phyloP scores from a whole-genome alignment of 2,113 vertebrate genomes.

The Heloderma charlesbogerti region DNA sequence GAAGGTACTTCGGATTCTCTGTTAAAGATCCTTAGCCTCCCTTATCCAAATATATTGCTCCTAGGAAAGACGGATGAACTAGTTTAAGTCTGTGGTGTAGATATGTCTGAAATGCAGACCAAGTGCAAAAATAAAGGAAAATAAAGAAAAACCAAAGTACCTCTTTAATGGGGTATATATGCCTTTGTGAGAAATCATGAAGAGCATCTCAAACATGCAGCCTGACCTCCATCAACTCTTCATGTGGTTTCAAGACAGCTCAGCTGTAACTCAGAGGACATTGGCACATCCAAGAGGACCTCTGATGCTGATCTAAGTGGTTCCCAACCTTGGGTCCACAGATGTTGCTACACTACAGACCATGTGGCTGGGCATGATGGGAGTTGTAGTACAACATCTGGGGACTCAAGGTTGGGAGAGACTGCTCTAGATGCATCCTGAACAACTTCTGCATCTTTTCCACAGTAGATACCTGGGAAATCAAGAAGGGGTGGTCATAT shows the following conservation, averaged over 20 bases:
- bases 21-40: not conserved
- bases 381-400: too few species aligned
- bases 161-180: too few species aligned
- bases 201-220: not conserved
- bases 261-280: too few species aligned
- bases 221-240: not conserved
- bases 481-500: conserved; percentile 31
- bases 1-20: not conserved
- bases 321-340: too few species aligned
- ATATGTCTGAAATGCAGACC: not conserved
- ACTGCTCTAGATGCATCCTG: not conserved
- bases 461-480: conserved; percentile 53
- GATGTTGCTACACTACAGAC: not conserved
- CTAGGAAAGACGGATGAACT: not conserved
- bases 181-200: too few species aligned
- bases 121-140: too few species aligned
- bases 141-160: too few species aligned
- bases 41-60: too few species aligned
- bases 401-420: too few species aligned
- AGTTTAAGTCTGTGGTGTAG: not conserved
- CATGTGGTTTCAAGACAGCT: not conserved
- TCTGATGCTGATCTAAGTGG: not conserved
- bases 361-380: too few species aligned
- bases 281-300: not conserved
- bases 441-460: conserved; percentile 37